Conservation (phyloP, 2,113 vertebrate genomes). For the Halcyon malimbica region DNA sequence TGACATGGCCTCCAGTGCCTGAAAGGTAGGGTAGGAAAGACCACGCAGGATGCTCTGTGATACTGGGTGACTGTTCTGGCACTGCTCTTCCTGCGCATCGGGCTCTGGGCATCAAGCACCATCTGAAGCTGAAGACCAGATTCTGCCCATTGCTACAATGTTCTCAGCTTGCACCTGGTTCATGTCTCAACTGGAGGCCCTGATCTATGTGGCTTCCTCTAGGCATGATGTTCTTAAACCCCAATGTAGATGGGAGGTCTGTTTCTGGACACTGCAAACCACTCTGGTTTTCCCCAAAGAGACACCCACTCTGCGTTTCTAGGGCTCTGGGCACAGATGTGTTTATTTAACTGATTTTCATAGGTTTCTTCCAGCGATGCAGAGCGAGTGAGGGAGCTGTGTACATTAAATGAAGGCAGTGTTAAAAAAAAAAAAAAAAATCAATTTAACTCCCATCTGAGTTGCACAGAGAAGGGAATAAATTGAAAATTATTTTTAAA, state of each 20-base stretch:
- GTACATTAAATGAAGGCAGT: not conserved
- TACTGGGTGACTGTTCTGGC: not conserved
- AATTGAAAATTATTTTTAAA: slow-evolving; percentile 47
- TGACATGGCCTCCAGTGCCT: not conserved
- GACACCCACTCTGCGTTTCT: fast-evolving
- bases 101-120: not conserved
- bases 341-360: slow-evolving; percentile 39
- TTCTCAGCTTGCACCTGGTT: not conserved
- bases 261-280: not conserved
- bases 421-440: not conserved
- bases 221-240: not conserved
- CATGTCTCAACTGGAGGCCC: not conserved
- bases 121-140: not conserved
- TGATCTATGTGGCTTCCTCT: not conserved
- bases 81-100: fast-evolving
- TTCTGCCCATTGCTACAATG: fast-evolving
- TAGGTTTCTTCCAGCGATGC: not conserved
- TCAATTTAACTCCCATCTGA: slow-evolving; percentile 50
- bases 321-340: slow-evolving; percentile 11
- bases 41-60: not conserved
- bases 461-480: slow-evolving; percentile 15
- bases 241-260: not conserved
- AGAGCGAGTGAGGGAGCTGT: not conserved
- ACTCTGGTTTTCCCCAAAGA: not conserved
- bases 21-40: not conserved